These are phyloP conservation scores for Heterochromis multidens DNA, from an alignment of 2,113 vertebrate species.

Conservation along the genomic window DNA sequence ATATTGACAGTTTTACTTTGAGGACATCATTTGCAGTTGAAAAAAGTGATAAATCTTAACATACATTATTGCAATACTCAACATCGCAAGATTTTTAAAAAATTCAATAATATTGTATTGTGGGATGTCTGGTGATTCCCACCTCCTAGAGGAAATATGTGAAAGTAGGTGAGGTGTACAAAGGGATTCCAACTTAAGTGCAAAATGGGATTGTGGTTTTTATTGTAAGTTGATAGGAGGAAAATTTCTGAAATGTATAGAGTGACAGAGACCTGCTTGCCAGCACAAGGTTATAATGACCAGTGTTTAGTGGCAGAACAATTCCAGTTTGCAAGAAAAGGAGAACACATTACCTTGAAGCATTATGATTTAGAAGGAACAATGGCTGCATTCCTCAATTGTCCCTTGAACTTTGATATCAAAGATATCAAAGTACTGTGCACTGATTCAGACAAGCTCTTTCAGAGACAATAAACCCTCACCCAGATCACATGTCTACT, in stretches of 20 bases:
- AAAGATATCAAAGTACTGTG: conserved; percentile 62
- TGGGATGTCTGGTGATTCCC: no score
- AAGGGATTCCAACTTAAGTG: not conserved
- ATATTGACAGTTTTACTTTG: no score
- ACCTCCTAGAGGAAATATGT: not conserved
- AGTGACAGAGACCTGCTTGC: conserved; percentile 8
- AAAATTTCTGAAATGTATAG: conserved; percentile 9
- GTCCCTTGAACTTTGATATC: conserved; percentile 65
- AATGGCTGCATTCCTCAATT: conserved; percentile 62
- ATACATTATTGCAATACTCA: no score
- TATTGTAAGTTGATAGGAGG: conserved; percentile 42
- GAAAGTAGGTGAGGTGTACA: not conserved
- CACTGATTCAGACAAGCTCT: conserved; percentile 36
- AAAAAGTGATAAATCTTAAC: no score
- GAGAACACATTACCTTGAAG: conserved; percentile 32
- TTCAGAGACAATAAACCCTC: conserved; percentile 43
- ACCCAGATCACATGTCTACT: conserved; percentile 61
- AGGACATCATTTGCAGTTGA: no score
- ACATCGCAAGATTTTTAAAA: no score
- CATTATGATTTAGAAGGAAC: conserved; percentile 58
- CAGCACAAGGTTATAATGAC: conserved; percentile 38
- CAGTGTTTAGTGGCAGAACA: conserved; percentile 43
- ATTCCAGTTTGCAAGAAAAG: conserved; percentile 14
- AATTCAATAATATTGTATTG: no score
- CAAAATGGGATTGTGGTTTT: not conserved